phyloP scores from a whole-genome alignment of 2,888 invertebrate genomes.

The Drosophila heteroneura region DNA sequence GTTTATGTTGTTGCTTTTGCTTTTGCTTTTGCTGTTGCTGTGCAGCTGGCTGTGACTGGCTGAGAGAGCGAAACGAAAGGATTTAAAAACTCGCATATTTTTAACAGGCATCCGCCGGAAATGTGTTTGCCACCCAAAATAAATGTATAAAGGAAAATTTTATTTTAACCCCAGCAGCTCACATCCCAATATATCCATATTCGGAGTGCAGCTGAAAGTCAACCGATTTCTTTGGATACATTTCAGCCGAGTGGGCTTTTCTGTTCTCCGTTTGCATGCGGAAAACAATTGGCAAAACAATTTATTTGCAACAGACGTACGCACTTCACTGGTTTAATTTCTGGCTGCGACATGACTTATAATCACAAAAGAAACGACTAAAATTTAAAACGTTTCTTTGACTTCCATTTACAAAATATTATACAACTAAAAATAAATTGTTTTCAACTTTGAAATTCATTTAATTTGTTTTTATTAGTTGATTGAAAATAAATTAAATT shows the following conservation, averaged over 20 bases:
- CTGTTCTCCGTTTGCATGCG: conserved; percentile 9
- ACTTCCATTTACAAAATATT: neutral
- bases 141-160: conserved; percentile 20
- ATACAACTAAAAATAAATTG: rapidly evolving
- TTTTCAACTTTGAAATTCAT: neutral
- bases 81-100: conserved; percentile 48
- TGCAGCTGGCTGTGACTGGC: conserved; percentile 34
- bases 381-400: neutral
- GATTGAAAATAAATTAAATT: neutral
- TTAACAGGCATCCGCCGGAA: conserved; percentile 45
- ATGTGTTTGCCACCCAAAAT: conserved; percentile 37
- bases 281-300: conserved; percentile 55
- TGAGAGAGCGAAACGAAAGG: conserved; percentile 42
- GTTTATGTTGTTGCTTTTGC: conserved; percentile 14
- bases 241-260: conserved; percentile 40
- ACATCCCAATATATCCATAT: conserved; percentile 58
- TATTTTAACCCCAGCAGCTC: conserved; percentile 35
- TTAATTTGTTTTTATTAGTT: neutral
- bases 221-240: conserved; percentile 23
- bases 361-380: neutral
- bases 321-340: conserved; percentile 28
- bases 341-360: conserved; percentile 17
- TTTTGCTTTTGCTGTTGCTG: conserved; percentile 14
- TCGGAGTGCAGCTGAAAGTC: conserved; percentile 14
- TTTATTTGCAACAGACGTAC: conserved; percentile 41